Evolutionary conservation across 2,113 vertebrate genomes (phyloP).

Genomic region (Danionella cerebrum): DNA sequence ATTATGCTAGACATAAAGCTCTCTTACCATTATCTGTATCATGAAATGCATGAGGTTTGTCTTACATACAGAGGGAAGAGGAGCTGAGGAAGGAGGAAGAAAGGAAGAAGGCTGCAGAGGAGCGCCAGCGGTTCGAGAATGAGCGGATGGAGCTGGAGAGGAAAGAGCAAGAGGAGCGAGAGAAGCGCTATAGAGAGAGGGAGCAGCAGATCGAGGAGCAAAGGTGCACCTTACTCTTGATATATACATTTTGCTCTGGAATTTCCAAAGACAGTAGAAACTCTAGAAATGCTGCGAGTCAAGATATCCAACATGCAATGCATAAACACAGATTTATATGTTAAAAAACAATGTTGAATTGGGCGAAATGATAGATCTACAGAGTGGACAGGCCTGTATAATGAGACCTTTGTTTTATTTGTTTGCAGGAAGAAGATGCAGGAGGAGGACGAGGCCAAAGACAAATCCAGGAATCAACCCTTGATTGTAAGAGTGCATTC

Average conservation of each 20-base stretch:
- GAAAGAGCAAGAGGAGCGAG: slow-evolving; percentile 89
- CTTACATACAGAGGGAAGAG: slow-evolving; percentile 76
- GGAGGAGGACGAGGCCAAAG: slow-evolving; percentile 87
- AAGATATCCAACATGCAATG: no score
- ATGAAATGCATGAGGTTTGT: neutral
- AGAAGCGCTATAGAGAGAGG: slow-evolving; percentile 82
- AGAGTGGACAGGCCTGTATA: no score
- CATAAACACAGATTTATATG: no score
- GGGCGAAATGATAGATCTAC: no score
- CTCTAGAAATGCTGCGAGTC: no score
- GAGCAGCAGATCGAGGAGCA: slow-evolving; percentile 92
- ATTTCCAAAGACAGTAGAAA: no score
- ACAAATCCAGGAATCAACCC: slow-evolving; percentile 71
- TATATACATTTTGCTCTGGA: no score
- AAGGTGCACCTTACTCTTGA: no score
- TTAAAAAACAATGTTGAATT: no score
- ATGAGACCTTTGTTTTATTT: neutral
- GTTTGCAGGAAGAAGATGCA: slow-evolving; percentile 79
- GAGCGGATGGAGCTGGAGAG: slow-evolving; percentile 92
- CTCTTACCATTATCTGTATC: no score
- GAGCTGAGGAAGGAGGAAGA: slow-evolving; percentile 93
- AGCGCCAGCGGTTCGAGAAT: slow-evolving; percentile 85
- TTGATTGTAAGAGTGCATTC: slow-evolving; percentile 70
- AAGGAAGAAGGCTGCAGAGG: slow-evolving; percentile 78
- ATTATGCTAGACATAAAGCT: no score